Base-by-base conservation (phyloP, 1,140 invertebrate genomes). In the Glomeris maerens region DNA sequence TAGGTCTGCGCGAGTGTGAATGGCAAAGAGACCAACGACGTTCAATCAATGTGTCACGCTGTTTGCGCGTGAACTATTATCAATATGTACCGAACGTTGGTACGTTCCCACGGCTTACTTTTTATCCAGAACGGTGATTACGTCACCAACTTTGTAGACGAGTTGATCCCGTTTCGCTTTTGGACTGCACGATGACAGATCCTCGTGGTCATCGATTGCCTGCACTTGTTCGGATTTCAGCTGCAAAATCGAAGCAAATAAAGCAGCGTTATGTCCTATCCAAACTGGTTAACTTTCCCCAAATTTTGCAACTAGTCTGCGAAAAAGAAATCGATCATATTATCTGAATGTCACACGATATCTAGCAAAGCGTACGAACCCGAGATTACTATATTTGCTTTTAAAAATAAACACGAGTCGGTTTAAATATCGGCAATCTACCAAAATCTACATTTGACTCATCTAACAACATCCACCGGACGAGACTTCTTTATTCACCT, bases 41-140 rank as follows among this genome's bases (percentile, higher is more conserved):
- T n/a, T n/a, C n/a, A n/a, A n/a, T n/a, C n/a, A n/a, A n/a, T n/a
- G n/a, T n/a, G n/a, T n/a, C n/a, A n/a, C n/a, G 23, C 23, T 21
- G 17, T 20, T 7, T 52, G 14, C 39, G 26, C 23, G 36, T 20
- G 13, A 3, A 25, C 10, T 28, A 4, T 14, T 25, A 26, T 51
- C 10, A 21, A 21, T 54, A 23, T 21, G 2, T 27, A 25, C n/a
- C 52, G 5, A 52, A 27, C 45, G 5, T 26, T 4, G 31, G 29
- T 50, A 50, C 2, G 21, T n/a, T n/a, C 44, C 29, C 17, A 31
- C 26, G 63, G 36, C 67, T 70, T 66, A 86, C 74, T 78, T 81
- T 74, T 92, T 95, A 62, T 94, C 89, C 1, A 98, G 64, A 2
- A 98, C 89, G 3, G 87, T 90, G 45, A 98, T 89, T 40, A 94